Base-by-base conservation (phyloP, 2,888 invertebrate species). In the Aquatica leii region DNA sequence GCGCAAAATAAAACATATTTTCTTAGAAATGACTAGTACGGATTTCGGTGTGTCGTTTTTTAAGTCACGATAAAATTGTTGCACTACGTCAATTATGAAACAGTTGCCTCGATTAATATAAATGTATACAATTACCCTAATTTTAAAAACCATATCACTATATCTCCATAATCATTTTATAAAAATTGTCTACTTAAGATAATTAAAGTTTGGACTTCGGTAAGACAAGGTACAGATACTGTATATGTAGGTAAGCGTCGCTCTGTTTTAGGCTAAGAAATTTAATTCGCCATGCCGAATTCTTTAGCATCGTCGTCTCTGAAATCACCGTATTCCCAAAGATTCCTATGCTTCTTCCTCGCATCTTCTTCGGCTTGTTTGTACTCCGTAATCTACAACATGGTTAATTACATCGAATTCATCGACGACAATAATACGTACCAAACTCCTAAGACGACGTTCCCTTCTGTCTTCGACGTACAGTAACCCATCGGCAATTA, bases 241-340 rank as follows among this genome's bases (percentile, higher is more conserved):
- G 43, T 35, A 59, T 54, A 62, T 62, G 64, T 64, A 64, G 60
- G 64, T 64, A 46, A 52, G 50, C 35, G 24, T 52, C 51, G 59
- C 65, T 65, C 65, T 66, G 62, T 60, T 41, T 40, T 50, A 34
- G 37, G 62, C 53, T 50, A 54, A 56, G n/a, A 51, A 9, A 17
- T 51, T 55, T 63, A 66, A 49, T 60, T 59, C n/a, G 62, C 21
- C 41, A 66, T 37, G 48, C 90, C 90, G 80, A 90, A 90, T 77
- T 90, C 90, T 74, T 86, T 86, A 49, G 93, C 94, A 80, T 97
- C 96, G 76, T 95, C 96, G 69, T 94, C 95, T 65, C 93, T 94
- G 83, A 98, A 95, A 82, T 99, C 99, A n/a, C 99, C 99, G 80
- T 98, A 98, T 78, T 93, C 91, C 98, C 98, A 99, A 76, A 99